These are phyloP conservation scores for Philopedon plagiatum DNA, from an alignment of 2,888 invertebrate species.

Conservation along the genomic window DNA sequence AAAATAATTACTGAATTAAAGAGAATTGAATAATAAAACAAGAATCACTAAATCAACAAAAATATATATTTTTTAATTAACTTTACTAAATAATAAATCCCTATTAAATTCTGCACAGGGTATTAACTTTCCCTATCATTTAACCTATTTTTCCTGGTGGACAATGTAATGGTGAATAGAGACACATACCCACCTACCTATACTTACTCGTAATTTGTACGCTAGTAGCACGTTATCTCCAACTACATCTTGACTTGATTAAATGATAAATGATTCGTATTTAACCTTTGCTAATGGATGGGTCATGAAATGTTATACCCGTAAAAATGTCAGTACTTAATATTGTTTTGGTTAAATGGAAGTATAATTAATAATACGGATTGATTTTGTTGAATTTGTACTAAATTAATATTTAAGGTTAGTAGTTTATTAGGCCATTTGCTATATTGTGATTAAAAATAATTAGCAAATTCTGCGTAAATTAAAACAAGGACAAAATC, in stretches of 20 bases:
- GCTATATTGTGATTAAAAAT: neutral
- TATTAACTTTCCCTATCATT: no score
- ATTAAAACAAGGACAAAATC: no score
- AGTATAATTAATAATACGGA: neutral
- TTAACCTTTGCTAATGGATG: conserved; percentile 19
- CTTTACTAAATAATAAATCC: no score
- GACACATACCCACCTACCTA: no score
- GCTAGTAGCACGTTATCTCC: neutral
- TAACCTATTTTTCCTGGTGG: neutral
- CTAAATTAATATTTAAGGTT: conserved; percentile 4
- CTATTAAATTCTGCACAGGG: no score
- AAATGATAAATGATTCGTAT: conserved; percentile 3
- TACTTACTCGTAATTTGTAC: neutral
- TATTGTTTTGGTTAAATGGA: neutral
- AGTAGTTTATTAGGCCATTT: neutral
- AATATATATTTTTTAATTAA: no score
- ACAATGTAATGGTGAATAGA: no score
- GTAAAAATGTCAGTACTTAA: conserved; percentile 1
- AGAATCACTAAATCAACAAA: no score
- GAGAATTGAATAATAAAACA: no score
- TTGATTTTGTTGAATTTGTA: neutral
- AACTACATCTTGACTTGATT: neutral
- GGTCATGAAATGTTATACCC: neutral
- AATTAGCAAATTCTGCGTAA: no score
- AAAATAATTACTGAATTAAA: no score